A percentile compares a stretch with the other conserved stretches of the same genome.
Conservation (phyloP, 1,140 invertebrate species). For the Helicoverpa zea region DNA sequence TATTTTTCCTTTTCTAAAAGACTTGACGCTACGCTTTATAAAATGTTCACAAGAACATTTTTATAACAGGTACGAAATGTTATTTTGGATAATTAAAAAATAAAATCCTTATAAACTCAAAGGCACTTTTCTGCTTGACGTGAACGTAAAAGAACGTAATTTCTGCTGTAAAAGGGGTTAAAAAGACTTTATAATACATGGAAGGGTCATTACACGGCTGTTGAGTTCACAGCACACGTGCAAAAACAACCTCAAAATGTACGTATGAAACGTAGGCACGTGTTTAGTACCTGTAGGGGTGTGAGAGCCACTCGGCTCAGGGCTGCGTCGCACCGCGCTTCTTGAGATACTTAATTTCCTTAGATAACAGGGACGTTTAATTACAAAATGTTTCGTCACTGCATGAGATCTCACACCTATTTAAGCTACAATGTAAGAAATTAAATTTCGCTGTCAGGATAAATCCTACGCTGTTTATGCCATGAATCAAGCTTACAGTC, state of each 20-base stretch:
- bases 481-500: too few relatives aligned
- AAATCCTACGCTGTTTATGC: too few relatives aligned
- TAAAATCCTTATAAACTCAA: slow-evolving; percentile 64
- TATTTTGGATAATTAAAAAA: slow-evolving; percentile 59
- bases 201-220: slow-evolving; percentile 81
- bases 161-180: slow-evolving; percentile 76
- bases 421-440: neutral
- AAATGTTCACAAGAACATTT: too few relatives aligned
- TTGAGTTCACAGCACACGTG: slow-evolving; percentile 77
- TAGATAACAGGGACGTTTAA: slow-evolving; percentile 27
- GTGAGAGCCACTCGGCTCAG: slow-evolving; percentile 36
- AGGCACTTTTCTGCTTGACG: slow-evolving; percentile 78
- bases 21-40: neutral
- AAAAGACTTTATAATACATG: slow-evolving; percentile 83
- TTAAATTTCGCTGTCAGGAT: neutral
- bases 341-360: slow-evolving; percentile 42
- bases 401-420: neutral
- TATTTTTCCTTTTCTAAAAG: slow-evolving; percentile 1
- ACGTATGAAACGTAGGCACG: slow-evolving; percentile 51
- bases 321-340: slow-evolving; percentile 26
- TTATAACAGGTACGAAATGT: slow-evolving; percentile 3
- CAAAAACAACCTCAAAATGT: slow-evolving; percentile 75
- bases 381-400: slow-evolving; percentile 20
- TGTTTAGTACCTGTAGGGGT: slow-evolving; percentile 41
- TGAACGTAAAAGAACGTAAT: slow-evolving; percentile 78